These are phyloP conservation scores for Hoplodrina ambigua DNA, from an alignment of 2,888 invertebrate genomes.

Conservation along the genomic window DNA sequence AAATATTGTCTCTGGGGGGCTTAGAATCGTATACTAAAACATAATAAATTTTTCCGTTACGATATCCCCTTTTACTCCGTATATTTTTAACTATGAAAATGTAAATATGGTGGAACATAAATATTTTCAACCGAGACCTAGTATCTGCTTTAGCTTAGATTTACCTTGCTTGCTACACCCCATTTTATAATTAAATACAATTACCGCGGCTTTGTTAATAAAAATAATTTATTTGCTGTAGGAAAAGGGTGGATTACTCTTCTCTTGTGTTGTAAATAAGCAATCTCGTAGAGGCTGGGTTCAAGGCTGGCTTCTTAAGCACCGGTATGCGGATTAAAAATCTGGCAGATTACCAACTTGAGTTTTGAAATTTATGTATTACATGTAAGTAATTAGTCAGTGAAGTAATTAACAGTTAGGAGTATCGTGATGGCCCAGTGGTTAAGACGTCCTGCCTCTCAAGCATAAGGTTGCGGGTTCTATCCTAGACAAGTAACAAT, in stretches of 20 bases:
- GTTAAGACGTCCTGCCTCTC: too few species aligned
- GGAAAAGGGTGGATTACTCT: slow-evolving; percentile 32
- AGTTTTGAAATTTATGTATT: not conserved
- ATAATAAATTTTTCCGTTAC: too few species aligned
- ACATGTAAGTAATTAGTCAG: not conserved
- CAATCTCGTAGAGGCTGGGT: slow-evolving; percentile 16
- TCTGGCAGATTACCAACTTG: not conserved
- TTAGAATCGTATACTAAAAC: too few species aligned
- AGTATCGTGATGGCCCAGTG: too few species aligned
- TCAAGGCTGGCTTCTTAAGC: slow-evolving; percentile 24
- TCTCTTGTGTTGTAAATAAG: slow-evolving; percentile 31
- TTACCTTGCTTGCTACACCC: slow-evolving; percentile 60
- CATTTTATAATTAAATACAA: slow-evolving; percentile 64
- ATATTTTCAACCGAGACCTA: slow-evolving; percentile 56
- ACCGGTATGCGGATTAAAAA: slow-evolving; percentile 11
- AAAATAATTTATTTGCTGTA: slow-evolving; percentile 48
- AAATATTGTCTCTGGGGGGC: too few species aligned
- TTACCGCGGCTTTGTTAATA: slow-evolving; percentile 55
- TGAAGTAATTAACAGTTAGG: not conserved
- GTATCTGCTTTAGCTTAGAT: slow-evolving; percentile 53
- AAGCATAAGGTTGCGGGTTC: too few species aligned
- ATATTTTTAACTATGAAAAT: slow-evolving; percentile 56
- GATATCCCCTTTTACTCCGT: too few species aligned
- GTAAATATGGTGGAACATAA: slow-evolving; percentile 54
- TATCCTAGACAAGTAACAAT: too few species aligned